Evolutionary conservation across 2,888 invertebrate genomes (phyloP).

Genomic region (Hydropsyche betteni): DNA sequence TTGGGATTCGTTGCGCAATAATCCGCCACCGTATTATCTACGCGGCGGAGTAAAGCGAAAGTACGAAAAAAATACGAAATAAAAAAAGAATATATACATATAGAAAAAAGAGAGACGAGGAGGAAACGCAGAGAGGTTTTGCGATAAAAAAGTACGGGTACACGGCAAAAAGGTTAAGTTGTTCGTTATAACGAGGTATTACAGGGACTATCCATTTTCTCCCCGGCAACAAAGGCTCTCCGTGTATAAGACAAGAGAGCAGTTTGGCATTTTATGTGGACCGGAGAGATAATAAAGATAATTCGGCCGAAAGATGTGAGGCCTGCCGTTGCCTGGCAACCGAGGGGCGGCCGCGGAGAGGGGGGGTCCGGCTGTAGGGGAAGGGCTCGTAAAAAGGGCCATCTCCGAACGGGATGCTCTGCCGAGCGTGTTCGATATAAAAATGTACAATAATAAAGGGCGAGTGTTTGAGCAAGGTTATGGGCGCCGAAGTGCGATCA

Average conservation of each 20-base stretch:
- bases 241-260: slow-evolving; percentile 40
- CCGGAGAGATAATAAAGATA: slow-evolving; percentile 43
- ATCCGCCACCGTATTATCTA: no score
- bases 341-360: neutral
- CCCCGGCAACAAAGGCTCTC: slow-evolving; percentile 35
- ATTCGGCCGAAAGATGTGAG: slow-evolving; percentile 39
- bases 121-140: neutral
- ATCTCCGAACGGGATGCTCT: slow-evolving; percentile 24
- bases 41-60: neutral
- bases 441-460: slow-evolving; percentile 21
- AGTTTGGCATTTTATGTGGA: slow-evolving; percentile 41
- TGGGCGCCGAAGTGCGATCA: slow-evolving; percentile 34
- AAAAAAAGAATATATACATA: neutral
- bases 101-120: neutral
- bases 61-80: neutral
- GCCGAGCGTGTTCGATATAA: slow-evolving; percentile 2
- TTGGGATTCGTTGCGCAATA: no score
- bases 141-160: neutral
- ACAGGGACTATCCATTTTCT: slow-evolving; percentile 38
- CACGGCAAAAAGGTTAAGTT: slow-evolving; percentile 31
- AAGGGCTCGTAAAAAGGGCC: slow-evolving; percentile 26
- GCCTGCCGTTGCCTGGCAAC: slow-evolving; percentile 36
- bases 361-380: slow-evolving; percentile 12
- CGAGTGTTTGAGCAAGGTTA: slow-evolving; percentile 32
- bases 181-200: slow-evolving; percentile 41